These are phyloP conservation scores for Xylota sylvarum DNA, from an alignment of 2,888 invertebrate species.

Conservation along the genomic window DNA sequence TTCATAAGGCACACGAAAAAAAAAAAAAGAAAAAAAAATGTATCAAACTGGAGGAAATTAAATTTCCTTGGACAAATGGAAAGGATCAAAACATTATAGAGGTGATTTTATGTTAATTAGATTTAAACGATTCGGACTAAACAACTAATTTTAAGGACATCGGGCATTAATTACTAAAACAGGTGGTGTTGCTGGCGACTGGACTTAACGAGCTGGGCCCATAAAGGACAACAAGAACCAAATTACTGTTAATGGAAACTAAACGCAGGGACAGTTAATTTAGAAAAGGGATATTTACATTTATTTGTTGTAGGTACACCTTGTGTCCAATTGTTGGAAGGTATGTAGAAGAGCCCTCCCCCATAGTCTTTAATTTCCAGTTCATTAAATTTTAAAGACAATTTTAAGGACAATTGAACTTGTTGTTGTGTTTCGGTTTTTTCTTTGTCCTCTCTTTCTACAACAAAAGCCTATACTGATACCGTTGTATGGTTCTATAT, in stretches of 20 bases:
- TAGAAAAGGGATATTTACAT: background rate
- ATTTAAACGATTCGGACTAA: slow-evolving; percentile 22
- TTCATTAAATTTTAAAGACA: slow-evolving; percentile 67
- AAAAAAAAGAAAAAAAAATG: background rate
- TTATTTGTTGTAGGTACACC: background rate
- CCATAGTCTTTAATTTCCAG: slow-evolving; percentile 42
- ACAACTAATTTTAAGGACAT: slow-evolving; percentile 29
- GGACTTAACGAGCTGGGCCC: slow-evolving; percentile 43
- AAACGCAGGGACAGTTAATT: slow-evolving; percentile 25
- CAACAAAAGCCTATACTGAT: background rate
- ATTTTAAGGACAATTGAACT: slow-evolving; percentile 65
- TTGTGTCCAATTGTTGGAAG: background rate
- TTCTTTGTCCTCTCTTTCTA: background rate
- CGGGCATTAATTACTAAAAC: slow-evolving; percentile 36
- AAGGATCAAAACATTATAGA: slow-evolving; percentile 41
- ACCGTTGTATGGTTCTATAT: background rate
- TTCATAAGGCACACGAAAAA: slow-evolving; percentile 7
- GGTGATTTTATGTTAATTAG: slow-evolving; percentile 51
- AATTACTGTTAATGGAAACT: slow-evolving; percentile 44
- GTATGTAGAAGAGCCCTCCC: background rate
- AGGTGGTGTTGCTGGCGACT: slow-evolving; percentile 9
- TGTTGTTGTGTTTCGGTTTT: slow-evolving; percentile 16
- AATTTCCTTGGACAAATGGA: slow-evolving; percentile 38
- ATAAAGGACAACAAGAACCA: slow-evolving; percentile 35
- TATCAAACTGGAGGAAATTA: slow-evolving; percentile 19